These are phyloP conservation scores for Clarias batrachus DNA, from an alignment of 2,113 vertebrate genomes.

Conservation along the genomic window DNA sequence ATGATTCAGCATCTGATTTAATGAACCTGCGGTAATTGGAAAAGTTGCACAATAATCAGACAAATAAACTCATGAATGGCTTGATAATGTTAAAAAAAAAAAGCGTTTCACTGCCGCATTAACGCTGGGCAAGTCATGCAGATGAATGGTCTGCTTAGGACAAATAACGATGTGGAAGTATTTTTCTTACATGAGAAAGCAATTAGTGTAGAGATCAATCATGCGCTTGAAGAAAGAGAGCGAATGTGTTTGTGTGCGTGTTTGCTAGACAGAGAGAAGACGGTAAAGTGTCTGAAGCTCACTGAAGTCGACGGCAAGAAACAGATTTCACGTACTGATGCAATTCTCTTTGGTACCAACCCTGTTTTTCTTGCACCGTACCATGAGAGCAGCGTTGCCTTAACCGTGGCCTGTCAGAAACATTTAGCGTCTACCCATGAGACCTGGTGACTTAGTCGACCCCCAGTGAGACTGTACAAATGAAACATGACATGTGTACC, in stretches of 20 bases:
- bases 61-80: slow-evolving; percentile 11
- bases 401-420: slow-evolving; percentile 56
- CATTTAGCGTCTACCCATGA: slow-evolving; percentile 52
- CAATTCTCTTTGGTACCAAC: slow-evolving; percentile 2
- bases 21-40: slow-evolving; percentile 42
- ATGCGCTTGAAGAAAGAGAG: background rate
- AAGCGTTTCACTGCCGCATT: slow-evolving; percentile 16
- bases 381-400: slow-evolving; percentile 33
- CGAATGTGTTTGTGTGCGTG: background rate
- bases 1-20: slow-evolving; percentile 30
- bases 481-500: slow-evolving; percentile 53
- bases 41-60: slow-evolving; percentile 19
- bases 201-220: slow-evolving; percentile 36
- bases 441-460: slow-evolving; percentile 49
- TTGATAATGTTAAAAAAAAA: slow-evolving; percentile 9
- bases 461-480: slow-evolving; percentile 50
- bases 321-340: slow-evolving; percentile 1
- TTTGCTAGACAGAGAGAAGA: background rate
- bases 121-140: background rate
- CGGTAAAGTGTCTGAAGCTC: background rate
- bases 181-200: slow-evolving; percentile 47
- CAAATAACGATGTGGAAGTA: slow-evolving; percentile 37
- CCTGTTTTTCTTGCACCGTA: slow-evolving; percentile 37
- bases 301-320: slow-evolving; percentile 29
- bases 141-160: slow-evolving; percentile 37